Percentiles rank a stretch among this genome's conserved stretches.
phyloP scores from a whole-genome alignment of 2,797 vertebrate genomes.

The Dryobates pubescens region DNA sequence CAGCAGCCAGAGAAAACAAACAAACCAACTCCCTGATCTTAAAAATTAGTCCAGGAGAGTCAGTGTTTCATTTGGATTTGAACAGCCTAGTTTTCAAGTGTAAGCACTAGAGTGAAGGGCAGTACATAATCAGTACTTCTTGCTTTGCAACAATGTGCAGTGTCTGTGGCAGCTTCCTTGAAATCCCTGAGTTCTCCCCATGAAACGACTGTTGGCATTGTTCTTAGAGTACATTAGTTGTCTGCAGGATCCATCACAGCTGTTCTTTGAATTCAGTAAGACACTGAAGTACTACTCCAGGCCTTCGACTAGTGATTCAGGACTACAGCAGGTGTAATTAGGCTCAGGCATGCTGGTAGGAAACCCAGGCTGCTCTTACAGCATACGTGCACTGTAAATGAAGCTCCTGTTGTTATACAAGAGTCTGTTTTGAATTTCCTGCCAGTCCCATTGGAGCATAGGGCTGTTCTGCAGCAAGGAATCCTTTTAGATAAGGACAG shows the following conservation, averaged over 20 bases:
- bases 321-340: conserved; percentile 54
- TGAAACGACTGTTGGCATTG: not conserved
- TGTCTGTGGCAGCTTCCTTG: conserved; percentile 17
- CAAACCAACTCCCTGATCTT: not conserved
- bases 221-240: conserved; percentile 11
- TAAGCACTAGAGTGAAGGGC: not conserved
- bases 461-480: conserved; percentile 30
- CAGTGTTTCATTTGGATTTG: not conserved
- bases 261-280: conserved; percentile 51
- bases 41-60: not conserved
- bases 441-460: conserved; percentile 5
- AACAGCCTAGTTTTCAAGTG: not conserved
- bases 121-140: conserved; percentile 19
- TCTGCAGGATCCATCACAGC: conserved; percentile 40
- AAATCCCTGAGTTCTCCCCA: conserved; percentile 12
- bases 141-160: not conserved
- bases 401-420: conserved; percentile 45
- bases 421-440: conserved; percentile 36
- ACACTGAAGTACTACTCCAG: conserved; percentile 30
- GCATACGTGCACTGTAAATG: not conserved
- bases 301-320: conserved; percentile 40
- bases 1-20: not conserved
- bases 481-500: conserved; percentile 33
- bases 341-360: conserved; percentile 40
- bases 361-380: conserved; percentile 28